A percentile compares a stretch with the other conserved stretches of the same genome.
Conservation (phyloP, 2,888 invertebrate species). For the Tetheella fluctuosa region DNA sequence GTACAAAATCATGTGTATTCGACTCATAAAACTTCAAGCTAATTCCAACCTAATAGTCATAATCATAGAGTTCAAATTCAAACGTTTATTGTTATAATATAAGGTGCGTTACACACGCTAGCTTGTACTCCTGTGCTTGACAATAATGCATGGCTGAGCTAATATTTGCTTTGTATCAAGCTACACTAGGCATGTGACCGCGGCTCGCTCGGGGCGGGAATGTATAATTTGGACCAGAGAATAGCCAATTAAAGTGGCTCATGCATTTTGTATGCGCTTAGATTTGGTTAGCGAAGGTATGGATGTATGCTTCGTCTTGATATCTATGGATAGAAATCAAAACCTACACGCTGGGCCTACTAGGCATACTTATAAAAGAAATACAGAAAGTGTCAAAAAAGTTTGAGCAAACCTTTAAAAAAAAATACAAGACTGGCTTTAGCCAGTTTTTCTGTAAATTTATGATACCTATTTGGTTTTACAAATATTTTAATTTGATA, state of each 20-base stretch:
- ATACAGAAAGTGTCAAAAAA: too few relatives aligned
- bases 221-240: conserved; percentile 77
- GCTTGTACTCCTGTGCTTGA: conserved; percentile 73
- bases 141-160: conserved; percentile 83
- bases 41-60: conserved; percentile 20
- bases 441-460: background rate
- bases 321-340: background rate
- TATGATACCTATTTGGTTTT: too few relatives aligned
- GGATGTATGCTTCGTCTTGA: background rate
- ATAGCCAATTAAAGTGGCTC: conserved; percentile 79
- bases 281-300: conserved; percentile 31
- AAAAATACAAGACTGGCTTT: too few relatives aligned
- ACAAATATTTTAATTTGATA: too few relatives aligned
- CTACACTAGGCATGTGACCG: conserved; percentile 77
- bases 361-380: too few relatives aligned
- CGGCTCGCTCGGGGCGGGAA: conserved; percentile 76
- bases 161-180: conserved; percentile 82
- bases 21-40: conserved; percentile 18
- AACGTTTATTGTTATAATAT: conserved; percentile 28
- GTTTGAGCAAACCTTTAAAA: too few relatives aligned
- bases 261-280: conserved; percentile 74
- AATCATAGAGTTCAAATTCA: conserved; percentile 26
- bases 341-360: background rate
- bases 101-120: conserved; percentile 34
- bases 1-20: conserved; percentile 51